Conservation (phyloP, 2,888 invertebrate genomes). For the Deilephila porcellus region DNA sequence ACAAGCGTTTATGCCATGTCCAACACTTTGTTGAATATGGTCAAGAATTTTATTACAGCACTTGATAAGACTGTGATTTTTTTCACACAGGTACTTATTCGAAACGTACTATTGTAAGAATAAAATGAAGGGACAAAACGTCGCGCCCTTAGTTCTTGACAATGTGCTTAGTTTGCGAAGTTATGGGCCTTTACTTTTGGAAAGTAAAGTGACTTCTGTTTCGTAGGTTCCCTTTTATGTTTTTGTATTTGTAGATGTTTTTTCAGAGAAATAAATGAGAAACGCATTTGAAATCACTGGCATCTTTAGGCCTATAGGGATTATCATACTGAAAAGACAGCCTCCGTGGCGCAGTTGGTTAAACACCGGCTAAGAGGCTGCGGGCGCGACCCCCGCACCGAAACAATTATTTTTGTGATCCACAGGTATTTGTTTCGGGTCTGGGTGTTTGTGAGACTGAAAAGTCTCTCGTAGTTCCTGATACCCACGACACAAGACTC, state of each 20-base stretch:
- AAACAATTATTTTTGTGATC: too few relatives aligned
- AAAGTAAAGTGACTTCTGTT: background rate
- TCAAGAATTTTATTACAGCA: constrained; percentile 60
- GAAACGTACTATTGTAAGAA: constrained; percentile 9
- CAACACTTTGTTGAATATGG: constrained; percentile 60
- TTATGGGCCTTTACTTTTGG: background rate
- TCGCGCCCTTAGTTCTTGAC: constrained; percentile 23
- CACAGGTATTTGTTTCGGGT: too few relatives aligned
- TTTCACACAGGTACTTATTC: constrained; percentile 32
- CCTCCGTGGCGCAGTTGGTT: too few relatives aligned
- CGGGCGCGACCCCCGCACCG: too few relatives aligned
- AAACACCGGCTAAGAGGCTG: too few relatives aligned
- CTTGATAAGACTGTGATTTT: constrained; percentile 52
- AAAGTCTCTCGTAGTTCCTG: too few relatives aligned
- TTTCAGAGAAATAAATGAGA: too few relatives aligned
- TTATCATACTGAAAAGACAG: too few relatives aligned
- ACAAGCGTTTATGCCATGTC: constrained; percentile 49
- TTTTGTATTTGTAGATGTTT: background rate
- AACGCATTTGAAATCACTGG: too few relatives aligned
- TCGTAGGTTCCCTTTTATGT: background rate
- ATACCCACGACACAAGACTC: too few relatives aligned
- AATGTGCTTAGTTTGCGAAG: background rate
- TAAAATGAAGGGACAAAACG: constrained; percentile 30
- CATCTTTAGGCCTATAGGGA: too few relatives aligned
- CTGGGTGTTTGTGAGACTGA: too few relatives aligned